phyloP scores from a whole-genome alignment of 1,140 invertebrate species.

The Drosophila grimshawi region DNA sequence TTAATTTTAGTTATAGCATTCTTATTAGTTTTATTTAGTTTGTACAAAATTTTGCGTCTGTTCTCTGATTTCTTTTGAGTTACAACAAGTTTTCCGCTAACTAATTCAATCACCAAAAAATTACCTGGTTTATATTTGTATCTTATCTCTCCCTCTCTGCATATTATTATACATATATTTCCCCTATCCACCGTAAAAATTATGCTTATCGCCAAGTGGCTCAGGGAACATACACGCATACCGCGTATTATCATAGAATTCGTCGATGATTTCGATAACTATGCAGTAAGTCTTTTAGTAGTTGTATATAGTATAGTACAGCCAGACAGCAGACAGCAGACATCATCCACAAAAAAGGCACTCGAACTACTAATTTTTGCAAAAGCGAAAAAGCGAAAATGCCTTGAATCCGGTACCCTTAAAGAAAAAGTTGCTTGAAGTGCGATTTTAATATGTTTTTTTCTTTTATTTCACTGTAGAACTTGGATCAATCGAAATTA shows the following conservation, averaged over 20 bases:
- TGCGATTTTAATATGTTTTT: slow-evolving; percentile 6
- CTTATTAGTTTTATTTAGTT: slow-evolving; percentile 76
- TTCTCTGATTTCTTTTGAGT: slow-evolving; percentile 35
- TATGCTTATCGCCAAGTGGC: slow-evolving; percentile 85
- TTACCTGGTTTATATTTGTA: slow-evolving; percentile 4
- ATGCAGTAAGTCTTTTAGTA: slow-evolving; percentile 85
- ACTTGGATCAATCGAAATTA: slow-evolving; percentile 87
- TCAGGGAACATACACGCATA: slow-evolving; percentile 88
- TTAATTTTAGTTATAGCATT: slow-evolving; percentile 55
- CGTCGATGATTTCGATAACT: slow-evolving; percentile 87
- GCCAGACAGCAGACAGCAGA: slow-evolving; percentile 23
- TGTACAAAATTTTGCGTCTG: slow-evolving; percentile 55
- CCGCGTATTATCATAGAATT: slow-evolving; percentile 88
- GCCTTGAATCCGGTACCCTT: slow-evolving; percentile 27
- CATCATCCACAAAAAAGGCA: slow-evolving; percentile 60
- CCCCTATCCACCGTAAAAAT: slow-evolving; percentile 17
- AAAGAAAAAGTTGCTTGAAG: neutral
- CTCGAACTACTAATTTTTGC: slow-evolving; percentile 62
- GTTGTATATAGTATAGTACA: slow-evolving; percentile 28
- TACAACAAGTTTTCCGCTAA: slow-evolving; percentile 35
- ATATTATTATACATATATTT: slow-evolving; percentile 44
- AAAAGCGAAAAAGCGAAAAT: slow-evolving; percentile 5
- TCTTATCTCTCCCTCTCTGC: slow-evolving; percentile 12
- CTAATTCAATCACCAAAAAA: slow-evolving; percentile 12
- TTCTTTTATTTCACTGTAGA: slow-evolving; percentile 85